Conservation (phyloP, 2,888 invertebrate genomes). For the Phyto melanocephala region DNA sequence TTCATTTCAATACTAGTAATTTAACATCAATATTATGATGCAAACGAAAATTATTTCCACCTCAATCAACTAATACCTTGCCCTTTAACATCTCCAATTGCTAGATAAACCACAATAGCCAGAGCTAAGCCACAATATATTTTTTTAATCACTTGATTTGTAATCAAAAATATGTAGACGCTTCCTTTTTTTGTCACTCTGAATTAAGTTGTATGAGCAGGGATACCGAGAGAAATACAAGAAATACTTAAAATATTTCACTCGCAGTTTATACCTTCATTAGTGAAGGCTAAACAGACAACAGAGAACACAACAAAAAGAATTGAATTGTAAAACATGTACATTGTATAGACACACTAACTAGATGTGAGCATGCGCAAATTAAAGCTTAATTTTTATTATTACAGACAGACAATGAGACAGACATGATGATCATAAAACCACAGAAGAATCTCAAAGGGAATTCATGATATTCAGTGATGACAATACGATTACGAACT, state of each 20-base stretch:
- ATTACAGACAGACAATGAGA: neutral
- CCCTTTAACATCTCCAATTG: neutral
- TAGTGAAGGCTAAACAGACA: neutral
- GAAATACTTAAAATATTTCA: conserved; percentile 50
- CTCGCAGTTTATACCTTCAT: conserved; percentile 48
- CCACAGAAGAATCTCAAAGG: conserved; percentile 60
- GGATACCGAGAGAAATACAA: neutral
- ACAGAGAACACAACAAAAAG: neutral
- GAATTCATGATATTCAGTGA: conserved; percentile 64
- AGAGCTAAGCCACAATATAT: neutral
- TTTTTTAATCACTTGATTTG: conserved; percentile 13
- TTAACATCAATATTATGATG: neutral
- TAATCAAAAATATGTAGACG: conserved; percentile 43
- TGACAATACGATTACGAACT: conserved; percentile 62
- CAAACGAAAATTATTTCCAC: neutral
- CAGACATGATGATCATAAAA: conserved; percentile 62
- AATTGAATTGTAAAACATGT: conserved; percentile 38
- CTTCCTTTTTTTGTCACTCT: conserved; percentile 52
- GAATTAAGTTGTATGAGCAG: conserved; percentile 47
- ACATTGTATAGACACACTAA: conserved; percentile 16
- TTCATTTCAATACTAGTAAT: neutral
- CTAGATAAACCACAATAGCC: neutral
- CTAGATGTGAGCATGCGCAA: conserved; percentile 54
- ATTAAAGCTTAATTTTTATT: conserved; percentile 62
- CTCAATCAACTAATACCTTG: neutral